These are phyloP conservation scores for Tetragonula clypearis DNA, from an alignment of 1,140 invertebrate genomes.

Conservation along the genomic window DNA sequence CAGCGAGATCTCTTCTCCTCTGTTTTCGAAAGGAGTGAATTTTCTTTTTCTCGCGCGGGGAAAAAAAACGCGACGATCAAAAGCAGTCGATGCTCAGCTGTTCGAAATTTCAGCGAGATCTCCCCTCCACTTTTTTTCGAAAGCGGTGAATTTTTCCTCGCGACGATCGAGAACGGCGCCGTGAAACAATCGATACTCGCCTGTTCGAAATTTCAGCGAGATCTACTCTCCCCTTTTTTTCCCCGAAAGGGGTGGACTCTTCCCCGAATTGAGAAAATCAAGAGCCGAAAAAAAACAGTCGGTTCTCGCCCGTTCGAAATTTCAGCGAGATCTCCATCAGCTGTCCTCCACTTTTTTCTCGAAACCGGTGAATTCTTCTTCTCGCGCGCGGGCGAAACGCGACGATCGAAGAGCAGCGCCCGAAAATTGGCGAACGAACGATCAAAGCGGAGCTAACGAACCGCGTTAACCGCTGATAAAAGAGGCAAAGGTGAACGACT, in stretches of 20 bases:
- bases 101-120: neutral
- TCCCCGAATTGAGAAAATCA: too few relatives aligned
- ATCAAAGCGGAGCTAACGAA: slow-evolving; percentile 35
- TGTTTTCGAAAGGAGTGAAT: too few relatives aligned
- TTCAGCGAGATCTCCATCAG: neutral
- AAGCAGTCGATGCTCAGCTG: neutral
- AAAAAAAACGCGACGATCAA: neutral
- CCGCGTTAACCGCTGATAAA: slow-evolving; percentile 1
- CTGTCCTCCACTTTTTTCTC: too few relatives aligned
- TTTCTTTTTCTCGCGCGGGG: neutral
- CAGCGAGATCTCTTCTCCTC: neutral
- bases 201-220: neutral
- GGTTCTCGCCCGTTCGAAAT: neutral
- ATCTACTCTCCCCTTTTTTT: neutral
- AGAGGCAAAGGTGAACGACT: neutral
- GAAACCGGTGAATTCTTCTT: neutral
- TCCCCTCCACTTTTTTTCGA: too few relatives aligned
- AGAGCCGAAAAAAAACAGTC: neutral
- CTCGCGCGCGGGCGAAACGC: neutral
- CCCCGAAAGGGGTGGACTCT: too few relatives aligned
- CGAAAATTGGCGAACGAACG: neutral
- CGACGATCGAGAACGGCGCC: neutral
- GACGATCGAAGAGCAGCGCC: neutral
- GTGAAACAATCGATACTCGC: neutral
- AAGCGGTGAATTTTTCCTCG: neutral